Conservation (phyloP, 2,888 invertebrate species). For the Perithous albicinctus region DNA sequence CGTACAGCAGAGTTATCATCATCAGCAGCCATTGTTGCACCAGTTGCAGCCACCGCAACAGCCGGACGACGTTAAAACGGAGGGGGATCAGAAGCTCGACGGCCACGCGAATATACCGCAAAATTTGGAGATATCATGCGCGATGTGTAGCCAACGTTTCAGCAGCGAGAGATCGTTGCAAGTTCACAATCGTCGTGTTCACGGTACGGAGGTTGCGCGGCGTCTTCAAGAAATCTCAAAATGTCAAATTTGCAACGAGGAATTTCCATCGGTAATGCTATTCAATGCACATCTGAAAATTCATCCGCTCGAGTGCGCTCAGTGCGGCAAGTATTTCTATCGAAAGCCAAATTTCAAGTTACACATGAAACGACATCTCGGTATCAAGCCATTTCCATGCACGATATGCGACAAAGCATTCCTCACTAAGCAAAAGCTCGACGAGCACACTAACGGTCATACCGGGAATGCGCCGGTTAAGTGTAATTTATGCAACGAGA, state of each 20-base stretch:
- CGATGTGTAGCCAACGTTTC: constrained; percentile 81
- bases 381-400: constrained; percentile 91
- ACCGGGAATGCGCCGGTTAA: constrained; percentile 93
- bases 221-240: constrained; percentile 83
- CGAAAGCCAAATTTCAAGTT: constrained; percentile 90
- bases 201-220: constrained; percentile 78
- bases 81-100: constrained; percentile 77
- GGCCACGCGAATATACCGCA: constrained; percentile 74
- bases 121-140: constrained; percentile 79
- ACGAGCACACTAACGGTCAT: constrained; percentile 93
- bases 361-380: constrained; percentile 92
- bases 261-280: constrained; percentile 89
- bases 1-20: constrained; percentile 76
- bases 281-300: constrained; percentile 91
- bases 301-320: constrained; percentile 93
- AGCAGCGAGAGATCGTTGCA: constrained; percentile 80
- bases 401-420: constrained; percentile 93
- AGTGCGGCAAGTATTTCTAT: constrained; percentile 93
- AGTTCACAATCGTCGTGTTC: constrained; percentile 81
- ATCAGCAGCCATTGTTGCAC: constrained; percentile 80
- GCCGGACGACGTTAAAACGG: constrained; percentile 75
- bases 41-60: constrained; percentile 81
- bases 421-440: constrained; percentile 92
- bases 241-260: constrained; percentile 89
- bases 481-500: constrained; percentile 92